Percentiles rank a stretch among this genome's conserved stretches.
These are phyloP conservation scores for Numenius phaeopus DNA, from an alignment of 2,797 vertebrate genomes.

Conservation along the genomic window DNA sequence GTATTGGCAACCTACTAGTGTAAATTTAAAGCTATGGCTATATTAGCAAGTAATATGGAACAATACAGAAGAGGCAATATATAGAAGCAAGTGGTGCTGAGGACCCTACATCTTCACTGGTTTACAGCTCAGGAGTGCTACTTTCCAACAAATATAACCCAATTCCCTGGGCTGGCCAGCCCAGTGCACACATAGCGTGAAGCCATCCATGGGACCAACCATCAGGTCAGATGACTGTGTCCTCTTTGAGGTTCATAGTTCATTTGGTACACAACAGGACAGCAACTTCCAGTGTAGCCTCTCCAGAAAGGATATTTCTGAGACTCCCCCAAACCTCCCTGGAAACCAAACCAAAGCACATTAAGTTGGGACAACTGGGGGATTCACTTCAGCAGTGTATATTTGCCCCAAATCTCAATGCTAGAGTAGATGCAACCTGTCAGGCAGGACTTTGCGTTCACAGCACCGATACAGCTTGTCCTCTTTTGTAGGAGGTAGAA, in stretches of 20 bases:
- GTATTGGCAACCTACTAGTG: neutral
- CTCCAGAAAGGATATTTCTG: neutral
- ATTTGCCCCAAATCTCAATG: neutral
- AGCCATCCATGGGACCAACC: neutral
- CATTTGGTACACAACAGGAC: rapidly evolving
- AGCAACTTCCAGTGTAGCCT: neutral
- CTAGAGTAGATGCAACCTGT: neutral
- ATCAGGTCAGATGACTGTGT: neutral
- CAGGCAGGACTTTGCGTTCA: neutral
- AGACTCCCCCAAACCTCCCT: neutral
- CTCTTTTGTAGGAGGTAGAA: neutral
- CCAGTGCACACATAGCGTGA: rapidly evolving
- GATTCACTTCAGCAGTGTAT: neutral
- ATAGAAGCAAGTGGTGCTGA: neutral
- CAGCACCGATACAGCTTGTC: neutral
- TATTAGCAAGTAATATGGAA: neutral
- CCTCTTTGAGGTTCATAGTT: rapidly evolving
- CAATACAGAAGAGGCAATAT: neutral
- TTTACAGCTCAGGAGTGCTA: neutral
- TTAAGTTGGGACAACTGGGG: rapidly evolving
- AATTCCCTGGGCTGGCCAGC: neutral
- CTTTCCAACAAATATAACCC: neutral
- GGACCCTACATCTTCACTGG: neutral
- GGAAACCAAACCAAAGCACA: neutral
- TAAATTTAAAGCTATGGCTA: neutral